These are phyloP conservation scores for Lagorchestes hirsutus DNA, from an alignment of 2,797 vertebrate genomes.

Conservation along the genomic window DNA sequence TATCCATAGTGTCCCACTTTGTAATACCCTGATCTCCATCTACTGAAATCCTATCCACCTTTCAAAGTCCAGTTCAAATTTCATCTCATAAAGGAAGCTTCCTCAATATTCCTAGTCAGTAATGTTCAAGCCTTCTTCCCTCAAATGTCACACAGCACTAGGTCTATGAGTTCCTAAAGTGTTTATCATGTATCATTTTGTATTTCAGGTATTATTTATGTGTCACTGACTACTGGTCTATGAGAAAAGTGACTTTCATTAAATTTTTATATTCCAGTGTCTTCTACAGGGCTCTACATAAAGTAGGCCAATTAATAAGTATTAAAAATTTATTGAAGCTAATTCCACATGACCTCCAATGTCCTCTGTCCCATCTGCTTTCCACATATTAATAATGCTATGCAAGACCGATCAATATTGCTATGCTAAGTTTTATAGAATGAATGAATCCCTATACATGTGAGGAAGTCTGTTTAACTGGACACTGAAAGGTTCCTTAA, in stretches of 20 bases:
- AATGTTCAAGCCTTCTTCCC: neutral
- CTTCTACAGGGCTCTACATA: neutral
- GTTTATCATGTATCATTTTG: neutral
- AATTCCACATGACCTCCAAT: neutral
- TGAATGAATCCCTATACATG: neutral
- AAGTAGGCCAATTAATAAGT: neutral
- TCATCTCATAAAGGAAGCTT: neutral
- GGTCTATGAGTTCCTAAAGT: neutral
- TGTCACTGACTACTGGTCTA: neutral
- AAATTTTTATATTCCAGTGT: neutral
- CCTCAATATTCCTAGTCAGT: neutral
- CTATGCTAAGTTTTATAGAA: neutral
- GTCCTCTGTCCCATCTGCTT: neutral
- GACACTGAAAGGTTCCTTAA: constrained; percentile 21
- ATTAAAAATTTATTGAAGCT: neutral
- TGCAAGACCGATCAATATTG: constrained; percentile 15
- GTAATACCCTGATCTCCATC: neutral
- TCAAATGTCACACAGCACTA: neutral
- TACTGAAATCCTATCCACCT: neutral
- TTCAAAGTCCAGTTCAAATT: constrained; percentile 5
- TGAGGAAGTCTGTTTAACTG: constrained; percentile 40
- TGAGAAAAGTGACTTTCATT: neutral
- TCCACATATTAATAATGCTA: constrained; percentile 27
- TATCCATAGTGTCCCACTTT: neutral
- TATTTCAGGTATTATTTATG: neutral